Conservation (phyloP, 2,888 invertebrate species). For the Ichneumoninae sp. region DNA sequence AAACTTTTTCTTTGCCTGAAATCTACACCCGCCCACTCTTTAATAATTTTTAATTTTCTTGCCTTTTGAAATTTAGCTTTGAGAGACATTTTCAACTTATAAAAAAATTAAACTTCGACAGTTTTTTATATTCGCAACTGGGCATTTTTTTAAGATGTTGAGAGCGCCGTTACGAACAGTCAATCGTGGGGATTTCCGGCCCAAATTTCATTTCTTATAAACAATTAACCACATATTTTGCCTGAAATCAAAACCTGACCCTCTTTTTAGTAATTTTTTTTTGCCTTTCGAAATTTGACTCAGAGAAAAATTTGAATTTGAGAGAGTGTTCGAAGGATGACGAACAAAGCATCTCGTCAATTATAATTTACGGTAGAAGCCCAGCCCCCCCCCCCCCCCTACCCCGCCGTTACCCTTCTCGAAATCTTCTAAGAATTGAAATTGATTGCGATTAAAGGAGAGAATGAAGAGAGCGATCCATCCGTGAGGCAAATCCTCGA, state of each 20-base stretch:
- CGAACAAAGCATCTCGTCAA: not conserved
- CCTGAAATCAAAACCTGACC: no score
- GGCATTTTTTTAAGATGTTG: no score
- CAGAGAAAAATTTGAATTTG: no score
- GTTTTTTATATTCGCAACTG: not conserved
- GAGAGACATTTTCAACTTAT: no score
- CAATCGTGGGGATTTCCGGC: no score
- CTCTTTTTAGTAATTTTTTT: no score
- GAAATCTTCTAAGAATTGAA: slow-evolving; percentile 21
- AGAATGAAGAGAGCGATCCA: slow-evolving; percentile 8
- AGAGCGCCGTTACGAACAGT: no score
- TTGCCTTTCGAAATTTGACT: not conserved
- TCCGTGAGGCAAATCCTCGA: slow-evolving; percentile 5
- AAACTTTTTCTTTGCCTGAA: no score
- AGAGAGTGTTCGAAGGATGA: not conserved
- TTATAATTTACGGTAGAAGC: slow-evolving; percentile 14
- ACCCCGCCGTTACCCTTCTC: not conserved
- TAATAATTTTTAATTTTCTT: no score
- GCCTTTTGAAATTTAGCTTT: not conserved
- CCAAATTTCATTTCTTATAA: no score
- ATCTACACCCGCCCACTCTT: no score
- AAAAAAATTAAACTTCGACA: not conserved
- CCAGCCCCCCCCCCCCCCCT: not conserved
- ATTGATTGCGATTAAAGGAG: slow-evolving; percentile 37
- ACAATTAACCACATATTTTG: no score